Conservation (phyloP, 2,888 invertebrate genomes). For the Tinea trinotella region DNA sequence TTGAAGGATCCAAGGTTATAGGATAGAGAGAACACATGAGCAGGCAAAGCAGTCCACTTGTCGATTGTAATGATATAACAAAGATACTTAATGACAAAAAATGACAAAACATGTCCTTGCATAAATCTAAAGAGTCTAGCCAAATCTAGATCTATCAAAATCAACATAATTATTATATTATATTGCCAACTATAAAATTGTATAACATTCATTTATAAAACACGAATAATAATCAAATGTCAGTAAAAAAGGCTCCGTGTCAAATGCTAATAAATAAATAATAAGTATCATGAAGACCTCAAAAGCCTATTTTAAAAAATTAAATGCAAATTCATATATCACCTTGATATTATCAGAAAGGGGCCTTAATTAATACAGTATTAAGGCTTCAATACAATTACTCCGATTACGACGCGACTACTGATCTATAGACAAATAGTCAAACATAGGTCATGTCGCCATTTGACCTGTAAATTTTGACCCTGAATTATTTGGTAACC, state of each 20-base stretch:
- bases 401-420: not conserved
- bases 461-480: not conserved
- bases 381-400: conserved; percentile 12
- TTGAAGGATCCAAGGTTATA: no score
- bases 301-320: not conserved
- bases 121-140: no score
- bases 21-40: no score
- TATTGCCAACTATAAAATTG: not conserved
- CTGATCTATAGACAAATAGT: conserved; percentile 2
- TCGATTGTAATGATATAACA: no score
- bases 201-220: not conserved
- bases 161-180: no score
- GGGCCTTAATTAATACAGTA: conserved; percentile 16
- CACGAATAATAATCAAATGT: not conserved
- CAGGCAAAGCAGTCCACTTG: no score
- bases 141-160: no score
- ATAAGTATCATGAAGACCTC: conserved; percentile 12
- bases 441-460: not conserved
- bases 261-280: conserved; percentile 1
- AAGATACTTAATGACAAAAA: no score
- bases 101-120: no score
- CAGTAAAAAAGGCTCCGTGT: not conserved
- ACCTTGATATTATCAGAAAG: conserved; percentile 15
- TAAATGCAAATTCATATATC: conserved; percentile 7
- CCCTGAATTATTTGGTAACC: not conserved